Base-by-base conservation (phyloP, 2,888 invertebrate genomes). In the Lutraria lutraria region DNA sequence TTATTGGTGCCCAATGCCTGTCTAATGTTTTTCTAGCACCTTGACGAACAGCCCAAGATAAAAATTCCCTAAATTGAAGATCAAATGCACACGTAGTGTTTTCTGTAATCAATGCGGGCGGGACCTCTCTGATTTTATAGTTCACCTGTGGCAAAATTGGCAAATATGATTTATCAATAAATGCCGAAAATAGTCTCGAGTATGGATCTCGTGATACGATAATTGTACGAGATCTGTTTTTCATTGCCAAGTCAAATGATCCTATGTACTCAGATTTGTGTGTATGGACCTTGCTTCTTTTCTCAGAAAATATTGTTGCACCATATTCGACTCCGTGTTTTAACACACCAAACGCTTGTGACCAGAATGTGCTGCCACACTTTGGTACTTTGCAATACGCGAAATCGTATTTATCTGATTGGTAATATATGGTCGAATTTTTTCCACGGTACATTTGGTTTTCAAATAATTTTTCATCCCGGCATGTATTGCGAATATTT, bases 141-240 rank as follows among this genome's bases (percentile, higher is more conserved):
- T 85, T 85, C 12, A 86, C 13, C 0, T 13, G 0, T 12, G 43
- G 1, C n/a, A 76, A 15, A 21, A 79, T 25, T 0, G 83, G 83
- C 6, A 89, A 34, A 56, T 53, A 87, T 6, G 84, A 68, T 56
- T 90, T 90, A 34, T 90, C 90, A 16, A 90, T 68, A 56, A 60
- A 90, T 13, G 88, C 90, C 19, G 90, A 87, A 68, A 29, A 90
- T 13, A 90, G 53, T 79, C 88, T 86, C 34, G 84, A 84, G 29
- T 86, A 90, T 12, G 90, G 90, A 53, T 88, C 88, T 79, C 90
- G 88, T 60, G 90, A 90, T 29, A 90, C 83, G 31, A 90, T 68
- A 79, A 90, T 53, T 0, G 85, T 53, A 3, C 82, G 86, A 19
- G 82, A 81, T 13, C 63, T 19, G 19, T 19, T 13, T 3, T 19